Evolutionary conservation across 2,797 vertebrate species (phyloP).

Genomic region (Allobates femoralis): DNA sequence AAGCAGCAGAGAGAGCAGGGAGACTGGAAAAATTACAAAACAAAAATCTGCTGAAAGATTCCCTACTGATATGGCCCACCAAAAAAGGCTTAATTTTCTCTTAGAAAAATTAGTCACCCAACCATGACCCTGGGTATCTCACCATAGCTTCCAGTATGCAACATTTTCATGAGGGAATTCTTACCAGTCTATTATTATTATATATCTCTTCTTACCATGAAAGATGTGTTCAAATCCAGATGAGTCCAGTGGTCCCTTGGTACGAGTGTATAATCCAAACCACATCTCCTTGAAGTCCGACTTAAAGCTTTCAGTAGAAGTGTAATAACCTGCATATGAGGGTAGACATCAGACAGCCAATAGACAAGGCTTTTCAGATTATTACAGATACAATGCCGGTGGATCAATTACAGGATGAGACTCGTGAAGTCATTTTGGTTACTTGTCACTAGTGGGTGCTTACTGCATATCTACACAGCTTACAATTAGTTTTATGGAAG

Average conservation of each 20-base stretch:
- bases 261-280: constrained; percentile 65
- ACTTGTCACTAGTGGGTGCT: no score
- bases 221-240: constrained; percentile 64
- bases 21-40: no score
- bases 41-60: no score
- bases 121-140: no score
- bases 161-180: background rate
- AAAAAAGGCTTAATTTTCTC: no score
- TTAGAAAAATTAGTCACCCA: no score
- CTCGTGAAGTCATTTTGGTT: no score
- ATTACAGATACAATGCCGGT: background rate
- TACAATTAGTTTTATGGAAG: background rate
- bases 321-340: constrained; percentile 52
- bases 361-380: background rate
- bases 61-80: no score
- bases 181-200: background rate
- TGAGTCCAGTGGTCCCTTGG: constrained; percentile 56
- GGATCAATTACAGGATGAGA: no score
- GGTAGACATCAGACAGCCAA: background rate
- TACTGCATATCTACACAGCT: background rate
- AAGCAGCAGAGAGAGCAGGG: no score
- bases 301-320: constrained; percentile 43
- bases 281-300: constrained; percentile 61
- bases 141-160: no score
- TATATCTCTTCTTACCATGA: constrained; percentile 38